Evolutionary conservation across 2,797 vertebrate species (phyloP).

Genomic region (Sandelia bainsii): DNA sequence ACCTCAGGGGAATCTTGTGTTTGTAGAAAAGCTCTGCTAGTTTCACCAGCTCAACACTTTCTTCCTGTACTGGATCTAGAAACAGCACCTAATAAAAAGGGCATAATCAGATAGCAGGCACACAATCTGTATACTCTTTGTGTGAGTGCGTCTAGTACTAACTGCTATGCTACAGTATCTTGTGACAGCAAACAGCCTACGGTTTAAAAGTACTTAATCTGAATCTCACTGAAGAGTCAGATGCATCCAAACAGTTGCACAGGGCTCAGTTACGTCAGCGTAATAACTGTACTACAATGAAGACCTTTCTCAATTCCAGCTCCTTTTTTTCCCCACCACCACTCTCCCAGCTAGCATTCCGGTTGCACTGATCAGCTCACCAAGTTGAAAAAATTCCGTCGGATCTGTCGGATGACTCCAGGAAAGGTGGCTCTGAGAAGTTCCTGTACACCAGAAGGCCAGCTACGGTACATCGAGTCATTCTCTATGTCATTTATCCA

Average conservation of each 20-base stretch:
- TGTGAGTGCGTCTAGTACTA: not conserved
- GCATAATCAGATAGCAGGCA: slow-evolving; percentile 3
- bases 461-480: slow-evolving; percentile 88
- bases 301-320: not conserved
- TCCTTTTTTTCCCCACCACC: not conserved
- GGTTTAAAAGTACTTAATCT: not conserved
- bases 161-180: not conserved
- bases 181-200: not conserved
- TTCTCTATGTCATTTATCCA: slow-evolving; percentile 97
- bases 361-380: slow-evolving; percentile 78
- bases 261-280: not conserved
- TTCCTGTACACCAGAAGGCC: slow-evolving; percentile 91
- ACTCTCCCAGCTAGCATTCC: not conserved
- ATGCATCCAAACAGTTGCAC: not conserved
- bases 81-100: slow-evolving; percentile 81
- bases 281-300: not conserved
- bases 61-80: slow-evolving; percentile 90
- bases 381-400: slow-evolving; percentile 95
- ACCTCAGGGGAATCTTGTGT: slow-evolving; percentile 94
- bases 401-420: slow-evolving; percentile 90
- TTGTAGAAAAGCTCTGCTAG: slow-evolving; percentile 92
- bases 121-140: not conserved
- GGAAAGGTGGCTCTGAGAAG: slow-evolving; percentile 91
- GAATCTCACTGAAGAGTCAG: not conserved
- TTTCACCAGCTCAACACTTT: slow-evolving; percentile 90